Conservation (phyloP, 2,888 invertebrate genomes). For the Sarcophaga caerulescens region DNA sequence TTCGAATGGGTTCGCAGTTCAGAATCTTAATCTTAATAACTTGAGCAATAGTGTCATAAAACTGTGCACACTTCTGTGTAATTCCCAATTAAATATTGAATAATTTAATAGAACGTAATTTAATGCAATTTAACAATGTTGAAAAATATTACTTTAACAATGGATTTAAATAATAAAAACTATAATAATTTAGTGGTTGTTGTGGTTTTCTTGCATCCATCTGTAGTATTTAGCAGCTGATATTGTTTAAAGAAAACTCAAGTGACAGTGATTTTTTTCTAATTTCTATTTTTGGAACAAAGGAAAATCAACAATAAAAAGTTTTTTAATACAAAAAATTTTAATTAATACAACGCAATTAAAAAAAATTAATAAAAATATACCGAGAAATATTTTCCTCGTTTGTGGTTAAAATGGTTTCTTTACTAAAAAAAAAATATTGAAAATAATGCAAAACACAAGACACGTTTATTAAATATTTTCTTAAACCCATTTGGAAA, state of each 20-base stretch:
- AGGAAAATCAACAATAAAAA: background rate
- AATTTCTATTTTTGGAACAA: constrained; percentile 15
- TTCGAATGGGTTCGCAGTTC: no score
- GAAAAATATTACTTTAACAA: no score
- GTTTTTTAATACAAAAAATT: background rate
- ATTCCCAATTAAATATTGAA: no score
- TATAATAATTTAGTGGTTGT: background rate
- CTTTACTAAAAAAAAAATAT: no score
- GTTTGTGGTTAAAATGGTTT: background rate
- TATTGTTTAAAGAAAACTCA: background rate
- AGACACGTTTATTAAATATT: no score
- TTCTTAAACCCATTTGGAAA: no score
- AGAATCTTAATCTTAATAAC: no score
- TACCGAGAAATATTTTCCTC: background rate
- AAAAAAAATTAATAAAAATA: background rate
- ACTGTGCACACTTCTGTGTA: no score
- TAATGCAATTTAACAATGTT: no score
- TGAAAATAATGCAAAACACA: no score
- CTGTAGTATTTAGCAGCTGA: background rate
- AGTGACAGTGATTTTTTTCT: background rate
- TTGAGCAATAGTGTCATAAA: no score
- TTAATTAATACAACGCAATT: background rate
- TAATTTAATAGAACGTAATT: no score
- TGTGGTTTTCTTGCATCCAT: background rate
- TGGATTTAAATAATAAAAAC: background rate